Conservation (phyloP, 2,113 vertebrate species). For the Callionymus lyra region DNA sequence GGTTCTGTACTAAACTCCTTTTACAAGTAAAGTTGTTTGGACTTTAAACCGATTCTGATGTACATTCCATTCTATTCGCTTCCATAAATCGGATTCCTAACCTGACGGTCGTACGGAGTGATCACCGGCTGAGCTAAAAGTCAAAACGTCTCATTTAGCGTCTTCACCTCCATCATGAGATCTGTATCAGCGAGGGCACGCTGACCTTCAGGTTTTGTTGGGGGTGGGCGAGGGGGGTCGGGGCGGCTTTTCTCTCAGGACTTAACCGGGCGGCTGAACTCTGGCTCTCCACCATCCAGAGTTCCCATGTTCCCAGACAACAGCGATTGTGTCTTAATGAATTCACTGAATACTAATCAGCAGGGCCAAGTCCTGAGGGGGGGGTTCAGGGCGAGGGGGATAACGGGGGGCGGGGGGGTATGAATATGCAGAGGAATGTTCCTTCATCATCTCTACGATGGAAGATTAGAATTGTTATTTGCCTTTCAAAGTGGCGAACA, state of each 20-base stretch:
- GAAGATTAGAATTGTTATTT: too few relatives aligned
- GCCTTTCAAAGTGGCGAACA: too few relatives aligned
- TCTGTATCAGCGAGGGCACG: constrained; percentile 38
- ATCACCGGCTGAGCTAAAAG: too few relatives aligned
- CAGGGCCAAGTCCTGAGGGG: constrained; percentile 47
- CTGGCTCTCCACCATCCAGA: constrained; percentile 50
- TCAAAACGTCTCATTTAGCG: background rate
- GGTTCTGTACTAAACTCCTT: too few relatives aligned
- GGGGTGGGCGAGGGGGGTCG: constrained; percentile 19
- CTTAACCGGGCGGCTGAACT: constrained; percentile 39
- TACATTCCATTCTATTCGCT: too few relatives aligned
- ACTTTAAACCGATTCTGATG: too few relatives aligned
- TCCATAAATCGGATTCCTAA: too few relatives aligned
- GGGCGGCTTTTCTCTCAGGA: constrained; percentile 24
- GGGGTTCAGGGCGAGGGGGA: constrained; percentile 36
- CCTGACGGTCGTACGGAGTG: too few relatives aligned
- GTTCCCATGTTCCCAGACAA: constrained; percentile 58
- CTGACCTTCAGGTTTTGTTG: constrained; percentile 56
- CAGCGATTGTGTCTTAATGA: constrained; percentile 64
- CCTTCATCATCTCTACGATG: constrained; percentile 11
- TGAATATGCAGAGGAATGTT: constrained; percentile 38
- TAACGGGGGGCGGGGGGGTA: too few relatives aligned
- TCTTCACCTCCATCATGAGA: constrained; percentile 30
- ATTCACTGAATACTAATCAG: constrained; percentile 69
- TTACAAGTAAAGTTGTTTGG: too few relatives aligned